Base-by-base conservation (phyloP, 2,797 vertebrate species). In the Hirundo rustica region DNA sequence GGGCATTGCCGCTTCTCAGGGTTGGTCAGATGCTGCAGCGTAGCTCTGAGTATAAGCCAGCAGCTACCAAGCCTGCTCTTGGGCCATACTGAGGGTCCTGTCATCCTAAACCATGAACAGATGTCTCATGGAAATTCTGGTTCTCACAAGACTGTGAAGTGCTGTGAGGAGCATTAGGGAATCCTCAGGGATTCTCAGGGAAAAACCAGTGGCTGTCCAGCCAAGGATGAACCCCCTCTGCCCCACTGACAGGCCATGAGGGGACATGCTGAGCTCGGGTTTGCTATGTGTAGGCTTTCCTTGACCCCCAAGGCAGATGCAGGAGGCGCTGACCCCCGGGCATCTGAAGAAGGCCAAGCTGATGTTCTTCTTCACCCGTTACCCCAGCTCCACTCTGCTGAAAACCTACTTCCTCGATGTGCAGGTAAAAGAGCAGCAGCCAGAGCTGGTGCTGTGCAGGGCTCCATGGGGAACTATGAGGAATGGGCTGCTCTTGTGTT, bases 331-430 rank as follows among this genome's bases (percentile, higher is more conserved):
- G 96, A 99, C 98, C n/a, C 99, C 99, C 0, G 97, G 98, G 85
- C 99, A 99, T 97, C 97, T 99, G 98, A 99, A 99, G 98, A 99
- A 99, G 95, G 99, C 99, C 76, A 99, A 99, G 85, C 97, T 99
- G 78, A 99, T 99, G 99, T 99, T 99, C 97, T 99, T 99, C 98
- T 99, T 99, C 97, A 99, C 99, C 11, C 98, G 99, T 88, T 99
- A 99, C 89, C 99, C 99, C 57, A 99, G 99, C 97, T 99, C 99
- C 92, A 98, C 98, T 64, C 98, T 99, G 88, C 98, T 99, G 96
- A 99, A 99, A 96, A 98, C 98, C 66, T 99, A 98, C 96, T 99
- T 99, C 96, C 98, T 98, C 1, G 99, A 99, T 1, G 98, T 99
- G 89, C 99, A 99, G 99, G 99, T 99, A 98, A 95, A 92, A 58